Evolutionary conservation across 1,140 invertebrate genomes (phyloP).

Genomic region (Lanistes nyassanus): DNA sequence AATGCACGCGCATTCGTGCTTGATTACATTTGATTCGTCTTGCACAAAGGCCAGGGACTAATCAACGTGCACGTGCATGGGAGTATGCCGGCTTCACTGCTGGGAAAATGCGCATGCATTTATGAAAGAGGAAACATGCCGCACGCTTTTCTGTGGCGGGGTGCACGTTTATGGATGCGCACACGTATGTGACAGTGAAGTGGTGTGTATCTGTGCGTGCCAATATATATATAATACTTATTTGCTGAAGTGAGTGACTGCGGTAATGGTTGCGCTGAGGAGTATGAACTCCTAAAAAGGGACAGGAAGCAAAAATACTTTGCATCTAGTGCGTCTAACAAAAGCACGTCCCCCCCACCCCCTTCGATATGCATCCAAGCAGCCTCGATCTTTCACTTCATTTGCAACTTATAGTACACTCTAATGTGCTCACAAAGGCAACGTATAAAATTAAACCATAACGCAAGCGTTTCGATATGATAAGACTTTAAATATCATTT

Average conservation of each 20-base stretch:
- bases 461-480: background rate
- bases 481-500: background rate
- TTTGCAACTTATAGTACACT: background rate
- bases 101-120: background rate
- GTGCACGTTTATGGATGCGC: background rate
- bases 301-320: background rate
- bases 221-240: background rate
- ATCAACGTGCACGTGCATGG: background rate
- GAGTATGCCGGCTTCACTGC: background rate
- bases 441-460: background rate
- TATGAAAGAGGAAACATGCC: background rate
- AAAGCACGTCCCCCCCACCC: background rate
- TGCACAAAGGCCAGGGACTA: background rate
- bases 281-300: background rate
- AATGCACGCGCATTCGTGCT: background rate
- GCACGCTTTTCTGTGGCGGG: slow-evolving; percentile 7
- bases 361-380: background rate
- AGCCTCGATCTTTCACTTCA: background rate
- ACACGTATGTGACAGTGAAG: background rate
- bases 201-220: slow-evolving; percentile 2
- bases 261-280: background rate
- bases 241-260: background rate
- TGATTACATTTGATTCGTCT: background rate
- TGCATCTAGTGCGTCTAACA: background rate
- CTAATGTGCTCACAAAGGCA: background rate